phyloP scores from a whole-genome alignment of 2,113 vertebrate genomes.

The Oxyruncus cristatus region DNA sequence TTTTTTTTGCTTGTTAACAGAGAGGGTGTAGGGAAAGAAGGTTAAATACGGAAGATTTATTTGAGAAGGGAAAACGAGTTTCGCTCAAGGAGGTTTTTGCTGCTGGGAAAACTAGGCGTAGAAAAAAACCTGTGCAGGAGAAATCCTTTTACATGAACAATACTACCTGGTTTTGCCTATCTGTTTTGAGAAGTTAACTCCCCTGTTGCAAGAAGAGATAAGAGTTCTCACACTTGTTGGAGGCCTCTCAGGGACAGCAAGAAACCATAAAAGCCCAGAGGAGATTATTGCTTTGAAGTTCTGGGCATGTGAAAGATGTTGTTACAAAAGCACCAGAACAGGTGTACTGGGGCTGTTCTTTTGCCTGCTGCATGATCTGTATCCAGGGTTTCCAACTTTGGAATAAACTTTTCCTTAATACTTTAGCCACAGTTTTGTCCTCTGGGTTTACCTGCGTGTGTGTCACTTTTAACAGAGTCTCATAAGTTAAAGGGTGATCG shows the following conservation, averaged over 20 bases:
- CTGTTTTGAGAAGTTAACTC: neutral
- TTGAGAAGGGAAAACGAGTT: neutral
- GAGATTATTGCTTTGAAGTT: neutral
- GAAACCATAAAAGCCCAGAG: neutral
- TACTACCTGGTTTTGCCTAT: neutral
- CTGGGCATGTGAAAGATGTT: neutral
- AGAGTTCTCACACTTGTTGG: neutral
- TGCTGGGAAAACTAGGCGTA: neutral
- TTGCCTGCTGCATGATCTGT: neutral
- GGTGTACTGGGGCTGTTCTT: neutral
- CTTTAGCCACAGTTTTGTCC: neutral
- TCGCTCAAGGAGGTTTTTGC: neutral
- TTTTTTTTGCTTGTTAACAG: neutral
- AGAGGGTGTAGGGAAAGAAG: neutral
- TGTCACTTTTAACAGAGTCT: neutral
- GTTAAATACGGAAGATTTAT: neutral
- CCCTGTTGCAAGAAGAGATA: neutral
- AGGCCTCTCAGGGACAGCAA: neutral
- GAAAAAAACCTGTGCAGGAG: neutral
- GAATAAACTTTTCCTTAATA: neutral
- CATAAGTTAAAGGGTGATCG: neutral
- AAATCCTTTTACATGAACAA: neutral
- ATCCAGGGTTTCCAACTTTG: neutral
- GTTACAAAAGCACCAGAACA: neutral
- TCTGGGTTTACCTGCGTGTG: neutral